phyloP scores from a whole-genome alignment of 1,140 invertebrate genomes.

The Ylistrum balloti region DNA sequence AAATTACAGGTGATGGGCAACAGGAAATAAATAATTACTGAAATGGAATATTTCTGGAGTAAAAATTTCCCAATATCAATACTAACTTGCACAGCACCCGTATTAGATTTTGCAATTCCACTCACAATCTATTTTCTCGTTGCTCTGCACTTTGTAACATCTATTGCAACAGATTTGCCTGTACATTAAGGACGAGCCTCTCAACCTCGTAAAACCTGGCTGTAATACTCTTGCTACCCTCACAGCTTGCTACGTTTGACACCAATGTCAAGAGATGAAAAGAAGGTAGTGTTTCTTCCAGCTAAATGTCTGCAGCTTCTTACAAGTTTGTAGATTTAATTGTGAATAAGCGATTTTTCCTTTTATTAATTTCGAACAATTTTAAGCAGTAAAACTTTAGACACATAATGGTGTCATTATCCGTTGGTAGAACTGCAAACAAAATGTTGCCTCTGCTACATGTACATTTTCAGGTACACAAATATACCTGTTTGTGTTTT shows the following conservation, averaged over 20 bases:
- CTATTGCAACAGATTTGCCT: neutral
- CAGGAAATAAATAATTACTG: too few species aligned
- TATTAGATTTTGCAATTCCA: neutral
- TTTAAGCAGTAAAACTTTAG: too few species aligned
- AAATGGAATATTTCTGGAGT: too few species aligned
- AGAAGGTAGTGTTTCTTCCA: neutral
- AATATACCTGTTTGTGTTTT: too few species aligned
- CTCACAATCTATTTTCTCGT: neutral
- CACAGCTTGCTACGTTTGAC: neutral
- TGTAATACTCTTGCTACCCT: neutral
- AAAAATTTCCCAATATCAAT: too few species aligned
- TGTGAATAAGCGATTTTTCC: neutral
- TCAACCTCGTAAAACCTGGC: neutral
- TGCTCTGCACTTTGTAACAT: neutral
- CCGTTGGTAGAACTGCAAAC: too few species aligned
- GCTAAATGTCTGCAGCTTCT: neutral
- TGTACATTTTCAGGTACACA: too few species aligned
- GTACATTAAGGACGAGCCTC: neutral
- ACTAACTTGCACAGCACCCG: neutral
- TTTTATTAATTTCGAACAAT: too few species aligned
- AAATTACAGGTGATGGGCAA: too few species aligned
- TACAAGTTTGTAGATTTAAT: too few species aligned
- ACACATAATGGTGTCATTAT: too few species aligned
- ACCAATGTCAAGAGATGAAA: conserved; percentile 5
- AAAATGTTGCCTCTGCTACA: too few species aligned